These are phyloP conservation scores for Pristionchus pacificus DNA, from an alignment of 1,140 invertebrate genomes.

Conservation along the genomic window DNA sequence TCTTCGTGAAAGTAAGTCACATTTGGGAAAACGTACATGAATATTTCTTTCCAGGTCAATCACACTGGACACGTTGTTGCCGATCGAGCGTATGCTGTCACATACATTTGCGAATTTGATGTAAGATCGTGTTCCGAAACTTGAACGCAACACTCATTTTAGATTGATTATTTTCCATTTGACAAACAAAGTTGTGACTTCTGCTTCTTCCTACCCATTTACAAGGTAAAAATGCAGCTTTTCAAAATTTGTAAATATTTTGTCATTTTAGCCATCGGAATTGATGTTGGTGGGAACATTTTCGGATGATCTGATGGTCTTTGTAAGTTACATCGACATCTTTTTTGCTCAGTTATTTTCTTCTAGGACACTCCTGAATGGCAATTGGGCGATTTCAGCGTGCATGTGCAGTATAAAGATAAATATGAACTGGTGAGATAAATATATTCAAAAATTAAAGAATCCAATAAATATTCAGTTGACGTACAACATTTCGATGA, in stretches of 20 bases:
- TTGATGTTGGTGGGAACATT: not conserved
- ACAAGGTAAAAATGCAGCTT: not conserved
- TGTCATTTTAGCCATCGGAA: too few relatives aligned
- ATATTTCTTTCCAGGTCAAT: not conserved
- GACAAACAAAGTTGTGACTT: not conserved
- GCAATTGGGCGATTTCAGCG: not conserved
- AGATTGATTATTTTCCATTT: not conserved
- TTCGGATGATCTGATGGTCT: not conserved
- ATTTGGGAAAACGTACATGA: not conserved
- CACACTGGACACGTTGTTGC: not conserved
- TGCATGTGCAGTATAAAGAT: not conserved
- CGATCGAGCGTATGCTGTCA: not conserved
- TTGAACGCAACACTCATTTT: not conserved
- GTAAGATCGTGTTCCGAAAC: not conserved
- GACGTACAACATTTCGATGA: not conserved
- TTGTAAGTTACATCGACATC: not conserved
- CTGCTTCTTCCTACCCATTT: not conserved
- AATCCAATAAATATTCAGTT: not conserved
- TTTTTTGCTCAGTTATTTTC: not conserved
- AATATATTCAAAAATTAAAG: not conserved
- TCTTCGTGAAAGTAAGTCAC: not conserved
- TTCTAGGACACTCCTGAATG: not conserved
- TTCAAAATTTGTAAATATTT: too few relatives aligned
- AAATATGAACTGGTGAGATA: not conserved
- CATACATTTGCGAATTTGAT: not conserved